phyloP scores from a whole-genome alignment of 2,797 vertebrate species.

The Tolypeutes matacus region DNA sequence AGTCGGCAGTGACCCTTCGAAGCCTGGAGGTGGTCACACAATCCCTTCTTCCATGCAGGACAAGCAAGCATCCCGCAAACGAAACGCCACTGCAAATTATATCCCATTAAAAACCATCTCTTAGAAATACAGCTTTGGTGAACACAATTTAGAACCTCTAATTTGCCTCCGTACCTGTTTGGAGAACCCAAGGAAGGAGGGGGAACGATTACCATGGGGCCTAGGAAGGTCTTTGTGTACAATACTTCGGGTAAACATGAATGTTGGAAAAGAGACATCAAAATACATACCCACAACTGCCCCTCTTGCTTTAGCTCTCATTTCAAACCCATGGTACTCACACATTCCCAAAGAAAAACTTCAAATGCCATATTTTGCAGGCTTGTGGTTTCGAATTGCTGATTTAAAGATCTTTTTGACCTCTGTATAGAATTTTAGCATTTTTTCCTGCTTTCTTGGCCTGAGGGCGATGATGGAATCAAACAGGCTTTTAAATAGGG shows the following conservation, averaged over 20 bases:
- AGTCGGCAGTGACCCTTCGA: slow-evolving; percentile 83
- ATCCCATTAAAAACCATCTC: slow-evolving; percentile 82
- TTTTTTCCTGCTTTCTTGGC: slow-evolving; percentile 77
- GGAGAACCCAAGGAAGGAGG: slow-evolving; percentile 1
- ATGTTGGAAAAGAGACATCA: neutral
- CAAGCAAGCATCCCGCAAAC: slow-evolving; percentile 85
- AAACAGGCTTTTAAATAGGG: slow-evolving; percentile 67
- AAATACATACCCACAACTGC: neutral
- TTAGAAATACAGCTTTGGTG: slow-evolving; percentile 83
- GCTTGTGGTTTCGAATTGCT: slow-evolving; percentile 85
- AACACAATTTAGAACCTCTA: slow-evolving; percentile 81
- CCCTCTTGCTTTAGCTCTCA: slow-evolving; percentile 70
- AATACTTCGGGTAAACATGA: neutral
- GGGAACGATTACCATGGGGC: neutral
- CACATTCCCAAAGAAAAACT: slow-evolving; percentile 84
- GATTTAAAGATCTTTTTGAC: slow-evolving; percentile 85
- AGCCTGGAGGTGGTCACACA: slow-evolving; percentile 86
- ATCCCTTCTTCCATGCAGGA: slow-evolving; percentile 82
- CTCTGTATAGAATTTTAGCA: slow-evolving; percentile 85
- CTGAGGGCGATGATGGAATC: slow-evolving; percentile 71
- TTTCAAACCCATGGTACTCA: slow-evolving; percentile 70
- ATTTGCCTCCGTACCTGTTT: slow-evolving; percentile 66
- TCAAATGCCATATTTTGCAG: slow-evolving; percentile 74
- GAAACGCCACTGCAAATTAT: slow-evolving; percentile 82
- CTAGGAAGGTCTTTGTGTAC: slow-evolving; percentile 29